Conservation (phyloP, 1,140 invertebrate genomes). For the Musca domestica region DNA sequence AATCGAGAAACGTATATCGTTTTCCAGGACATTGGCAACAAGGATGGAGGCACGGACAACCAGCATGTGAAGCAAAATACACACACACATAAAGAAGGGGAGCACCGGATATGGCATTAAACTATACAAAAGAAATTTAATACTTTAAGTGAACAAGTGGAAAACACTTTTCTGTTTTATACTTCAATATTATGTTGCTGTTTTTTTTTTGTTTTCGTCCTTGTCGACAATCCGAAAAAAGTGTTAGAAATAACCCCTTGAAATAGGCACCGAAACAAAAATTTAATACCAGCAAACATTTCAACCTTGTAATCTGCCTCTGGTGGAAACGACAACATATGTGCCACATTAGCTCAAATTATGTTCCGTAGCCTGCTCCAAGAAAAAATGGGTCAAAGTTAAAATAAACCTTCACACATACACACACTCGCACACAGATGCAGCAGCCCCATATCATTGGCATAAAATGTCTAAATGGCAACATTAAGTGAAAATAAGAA, state of each 20-base stretch:
- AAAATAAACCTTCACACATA: not conserved
- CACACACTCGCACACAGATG: not conserved
- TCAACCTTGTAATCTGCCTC: not conserved
- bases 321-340: slow-evolving; percentile 12
- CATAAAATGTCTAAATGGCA: no score
- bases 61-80: no score
- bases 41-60: no score
- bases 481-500: no score
- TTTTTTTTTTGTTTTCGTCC: no score
- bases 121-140: slow-evolving; percentile 10
- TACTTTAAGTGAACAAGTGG: slow-evolving; percentile 5
- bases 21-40: no score
- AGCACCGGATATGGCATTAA: not conserved
- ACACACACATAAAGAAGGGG: not conserved
- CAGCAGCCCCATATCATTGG: not conserved
- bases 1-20: slow-evolving; percentile 8
- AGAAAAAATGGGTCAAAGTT: slow-evolving; percentile 14
- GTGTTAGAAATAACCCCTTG: no score
- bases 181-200: no score
- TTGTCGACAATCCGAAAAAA: no score
- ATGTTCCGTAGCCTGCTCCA: not conserved
- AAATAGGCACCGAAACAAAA: not conserved
- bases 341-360: slow-evolving; percentile 18
- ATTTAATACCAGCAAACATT: not conserved
- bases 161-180: not conserved